Evolutionary conservation across 2,797 vertebrate genomes (phyloP).

Genomic region (Eupleurogrammus muticus): DNA sequence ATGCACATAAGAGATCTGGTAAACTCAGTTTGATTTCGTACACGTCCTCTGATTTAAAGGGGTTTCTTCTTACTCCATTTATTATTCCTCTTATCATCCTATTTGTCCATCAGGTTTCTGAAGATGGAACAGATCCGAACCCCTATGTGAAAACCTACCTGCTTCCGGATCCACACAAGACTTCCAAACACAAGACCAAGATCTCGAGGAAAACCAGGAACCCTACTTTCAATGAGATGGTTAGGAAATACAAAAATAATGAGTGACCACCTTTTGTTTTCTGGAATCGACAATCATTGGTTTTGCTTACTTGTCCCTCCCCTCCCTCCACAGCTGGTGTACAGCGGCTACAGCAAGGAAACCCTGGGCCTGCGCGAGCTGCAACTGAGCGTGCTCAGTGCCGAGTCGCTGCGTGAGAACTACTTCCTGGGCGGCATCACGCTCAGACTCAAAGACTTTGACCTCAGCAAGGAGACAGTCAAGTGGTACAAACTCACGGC

Average conservation of each 20-base stretch:
- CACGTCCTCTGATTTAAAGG: not conserved
- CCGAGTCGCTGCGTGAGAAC: conserved; percentile 96
- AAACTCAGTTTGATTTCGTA: conserved; percentile 48
- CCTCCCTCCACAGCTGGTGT: conserved; percentile 89
- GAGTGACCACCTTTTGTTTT: not conserved
- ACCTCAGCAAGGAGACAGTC: conserved; percentile 96
- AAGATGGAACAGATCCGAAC: conserved; percentile 96
- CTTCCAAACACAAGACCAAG: conserved; percentile 98
- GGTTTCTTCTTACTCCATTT: not conserved
- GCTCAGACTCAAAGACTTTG: conserved; percentile 96
- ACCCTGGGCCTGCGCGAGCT: conserved; percentile 92
- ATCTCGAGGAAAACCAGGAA: conserved; percentile 96
- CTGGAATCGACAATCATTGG: not conserved
- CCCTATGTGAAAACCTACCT: conserved; percentile 99
- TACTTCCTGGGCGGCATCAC: conserved; percentile 95
- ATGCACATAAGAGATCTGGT: conserved; percentile 99
- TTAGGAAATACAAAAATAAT: conserved; percentile 32
- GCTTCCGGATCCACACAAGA: conserved; percentile 95
- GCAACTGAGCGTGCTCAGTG: conserved; percentile 96
- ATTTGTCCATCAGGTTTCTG: conserved; percentile 86
- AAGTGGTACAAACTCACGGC: conserved; percentile 96
- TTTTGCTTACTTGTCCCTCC: not conserved
- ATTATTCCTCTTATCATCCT: not conserved
- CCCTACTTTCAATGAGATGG: conserved; percentile 99
- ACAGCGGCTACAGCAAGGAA: conserved; percentile 95